Evolutionary conservation across 2,113 vertebrate genomes (phyloP), one percentile per base, ranked within the genome.

Genomic region (Bothrops jararaca): DNA sequence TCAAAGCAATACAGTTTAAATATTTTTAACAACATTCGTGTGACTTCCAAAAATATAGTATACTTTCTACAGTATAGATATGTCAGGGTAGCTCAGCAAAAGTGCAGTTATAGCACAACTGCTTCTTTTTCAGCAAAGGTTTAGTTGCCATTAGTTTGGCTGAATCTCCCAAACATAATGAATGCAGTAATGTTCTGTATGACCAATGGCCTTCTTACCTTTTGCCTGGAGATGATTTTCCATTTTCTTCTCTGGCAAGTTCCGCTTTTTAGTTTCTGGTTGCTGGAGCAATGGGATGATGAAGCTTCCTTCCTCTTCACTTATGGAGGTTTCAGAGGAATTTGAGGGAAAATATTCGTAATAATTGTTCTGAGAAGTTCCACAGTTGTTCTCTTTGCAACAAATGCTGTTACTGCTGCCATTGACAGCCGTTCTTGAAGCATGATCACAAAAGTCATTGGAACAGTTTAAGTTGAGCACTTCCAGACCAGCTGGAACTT

Each of bases 311-410:
- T 58, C 3, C 4, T 23, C 74, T 10, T 23, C 5, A 0, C 42
- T 58, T 9, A 12, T 26, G 20, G 58, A 22, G 12, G 1, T 56
- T 92, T 92, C 94, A 5, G 90, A 94, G 45, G n/a, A 90, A 1
- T 54, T 95, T 12, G 95, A 96, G 58, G 93, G 12, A 87, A 95
- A 97, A 85, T 95, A 96, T 92, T 97, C 92, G 0, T 95, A 95
- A 90, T 92, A 93, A 50, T 94, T 92, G 0, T 64, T 13, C 0
- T 57, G 91, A 69, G 86, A 92, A 24, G 26, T 88, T 60, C 93
- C 85, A 64, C 89, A 90, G n/a, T n/a, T 64, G 89, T 90, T 64
- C n/a, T 86, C n/a, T 64, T 86, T 89, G 23, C 89, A 90, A 86
- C 23, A 92, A 60, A 34, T 90, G 45, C 86, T 90, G 64, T 52